These are phyloP conservation scores for Drosophila triauraria DNA, from an alignment of 1,140 invertebrate genomes.

Conservation along the genomic window DNA sequence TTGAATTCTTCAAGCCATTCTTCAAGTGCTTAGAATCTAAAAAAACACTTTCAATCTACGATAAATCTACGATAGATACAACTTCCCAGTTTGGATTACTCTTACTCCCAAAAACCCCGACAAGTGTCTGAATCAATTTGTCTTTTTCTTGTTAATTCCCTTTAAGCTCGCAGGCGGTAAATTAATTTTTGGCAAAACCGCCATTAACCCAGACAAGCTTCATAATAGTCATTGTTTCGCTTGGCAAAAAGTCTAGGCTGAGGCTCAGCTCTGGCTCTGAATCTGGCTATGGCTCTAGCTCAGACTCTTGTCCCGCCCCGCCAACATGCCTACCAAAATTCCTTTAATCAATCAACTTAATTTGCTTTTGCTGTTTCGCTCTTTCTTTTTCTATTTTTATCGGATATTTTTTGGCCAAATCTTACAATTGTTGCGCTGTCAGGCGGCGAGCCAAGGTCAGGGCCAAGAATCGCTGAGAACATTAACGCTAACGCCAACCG, in stretches of 20 bases:
- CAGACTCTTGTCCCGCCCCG: background rate
- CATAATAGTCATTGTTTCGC: conserved; percentile 23
- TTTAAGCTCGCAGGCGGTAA: conserved; percentile 14
- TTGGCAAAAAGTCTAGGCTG: conserved; percentile 7
- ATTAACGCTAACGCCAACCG: conserved; percentile 27
- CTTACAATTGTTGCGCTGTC: conserved; percentile 38
- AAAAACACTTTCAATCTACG: background rate
- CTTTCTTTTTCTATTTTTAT: conserved; percentile 14
- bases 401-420: conserved; percentile 4
- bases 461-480: conserved; percentile 37
- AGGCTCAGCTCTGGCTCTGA: background rate
- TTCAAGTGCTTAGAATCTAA: background rate
- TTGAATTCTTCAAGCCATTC: background rate
- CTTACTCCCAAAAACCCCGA: background rate
- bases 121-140: conserved; percentile 24
- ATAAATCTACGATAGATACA: background rate
- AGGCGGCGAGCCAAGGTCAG: conserved; percentile 34
- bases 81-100: background rate
- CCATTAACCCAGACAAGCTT: conserved; percentile 51
- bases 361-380: conserved; percentile 58
- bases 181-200: conserved; percentile 52
- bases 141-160: background rate
- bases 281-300: conserved; percentile 1
- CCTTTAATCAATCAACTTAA: conserved; percentile 76
- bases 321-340: conserved; percentile 50